These are phyloP conservation scores for Megalonaias nervosa DNA, from an alignment of 1,140 invertebrate genomes.

Conservation along the genomic window DNA sequence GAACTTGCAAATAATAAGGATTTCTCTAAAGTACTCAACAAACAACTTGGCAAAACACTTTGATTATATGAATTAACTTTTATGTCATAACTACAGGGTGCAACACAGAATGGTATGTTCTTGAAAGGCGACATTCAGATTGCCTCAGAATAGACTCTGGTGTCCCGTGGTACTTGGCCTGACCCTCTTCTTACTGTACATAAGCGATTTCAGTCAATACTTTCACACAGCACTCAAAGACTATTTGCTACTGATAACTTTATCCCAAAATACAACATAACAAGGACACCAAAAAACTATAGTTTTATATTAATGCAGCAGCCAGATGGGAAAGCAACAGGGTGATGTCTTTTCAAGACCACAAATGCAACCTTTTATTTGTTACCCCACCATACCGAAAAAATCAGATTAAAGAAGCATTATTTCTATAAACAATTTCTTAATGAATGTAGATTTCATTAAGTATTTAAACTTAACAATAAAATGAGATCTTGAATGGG, in stretches of 20 bases:
- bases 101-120: slow-evolving; percentile 29
- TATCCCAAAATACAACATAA: neutral
- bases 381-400: slow-evolving; percentile 12
- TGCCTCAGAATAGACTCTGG: slow-evolving; percentile 26
- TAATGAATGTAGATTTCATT: slow-evolving; percentile 8
- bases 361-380: slow-evolving; percentile 20
- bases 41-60: slow-evolving; percentile 15
- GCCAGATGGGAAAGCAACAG: slow-evolving; percentile 24
- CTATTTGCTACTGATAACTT: slow-evolving; percentile 18
- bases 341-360: slow-evolving; percentile 27
- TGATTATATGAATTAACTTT: slow-evolving; percentile 7
- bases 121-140: slow-evolving; percentile 32
- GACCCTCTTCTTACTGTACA: slow-evolving; percentile 33
- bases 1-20: slow-evolving; percentile 24
- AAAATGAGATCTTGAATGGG: slow-evolving; percentile 26
- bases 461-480: slow-evolving; percentile 17
- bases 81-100: neutral
- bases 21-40: slow-evolving; percentile 41
- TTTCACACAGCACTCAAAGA: slow-evolving; percentile 10
- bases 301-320: neutral
- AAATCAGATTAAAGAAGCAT: neutral
- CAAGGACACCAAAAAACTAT: no score
- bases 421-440: slow-evolving; percentile 23
- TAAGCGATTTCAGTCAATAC: slow-evolving; percentile 13
- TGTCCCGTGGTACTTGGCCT: slow-evolving; percentile 39